These are phyloP conservation scores for Ranitomeya variabilis DNA, from an alignment of 2,113 vertebrate species.

Conservation along the genomic window DNA sequence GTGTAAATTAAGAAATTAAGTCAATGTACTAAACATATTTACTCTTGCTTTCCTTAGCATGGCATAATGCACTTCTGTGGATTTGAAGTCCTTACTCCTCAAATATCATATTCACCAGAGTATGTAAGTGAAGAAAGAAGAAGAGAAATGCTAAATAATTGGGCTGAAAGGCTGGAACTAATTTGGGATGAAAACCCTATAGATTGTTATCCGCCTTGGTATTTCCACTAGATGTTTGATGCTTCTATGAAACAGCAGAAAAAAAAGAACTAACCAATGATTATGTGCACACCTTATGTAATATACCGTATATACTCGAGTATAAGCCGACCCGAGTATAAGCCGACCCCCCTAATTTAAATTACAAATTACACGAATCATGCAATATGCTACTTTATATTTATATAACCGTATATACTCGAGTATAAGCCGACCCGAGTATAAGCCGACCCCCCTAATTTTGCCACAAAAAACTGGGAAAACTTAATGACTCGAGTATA, in stretches of 20 bases:
- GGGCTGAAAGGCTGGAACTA: slow-evolving; percentile 67
- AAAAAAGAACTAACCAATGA: too few species aligned
- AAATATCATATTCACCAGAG: slow-evolving; percentile 70
- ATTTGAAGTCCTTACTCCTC: slow-evolving; percentile 70
- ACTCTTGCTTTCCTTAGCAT: slow-evolving; percentile 64
- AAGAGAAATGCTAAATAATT: slow-evolving; percentile 67
- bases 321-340: too few species aligned
- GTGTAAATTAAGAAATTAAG: background rate
- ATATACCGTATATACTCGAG: too few species aligned
- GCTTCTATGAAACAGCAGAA: background rate
- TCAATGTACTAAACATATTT: background rate
- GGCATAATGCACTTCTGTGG: slow-evolving; percentile 75
- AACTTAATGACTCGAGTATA: too few species aligned
- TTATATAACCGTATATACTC: too few species aligned
- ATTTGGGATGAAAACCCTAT: slow-evolving; percentile 75
- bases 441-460: too few species aligned
- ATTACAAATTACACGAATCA: too few species aligned
- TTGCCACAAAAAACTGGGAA: too few species aligned
- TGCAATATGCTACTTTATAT: too few species aligned
- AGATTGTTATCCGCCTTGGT: slow-evolving; percentile 68
- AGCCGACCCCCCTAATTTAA: too few species aligned
- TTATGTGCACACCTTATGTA: too few species aligned
- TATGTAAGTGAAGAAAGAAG: slow-evolving; percentile 63
- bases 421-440: too few species aligned
- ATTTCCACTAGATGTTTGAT: slow-evolving; percentile 63